phyloP scores from a whole-genome alignment of 2,888 invertebrate genomes.

The Leptinotarsa peninsularis region DNA sequence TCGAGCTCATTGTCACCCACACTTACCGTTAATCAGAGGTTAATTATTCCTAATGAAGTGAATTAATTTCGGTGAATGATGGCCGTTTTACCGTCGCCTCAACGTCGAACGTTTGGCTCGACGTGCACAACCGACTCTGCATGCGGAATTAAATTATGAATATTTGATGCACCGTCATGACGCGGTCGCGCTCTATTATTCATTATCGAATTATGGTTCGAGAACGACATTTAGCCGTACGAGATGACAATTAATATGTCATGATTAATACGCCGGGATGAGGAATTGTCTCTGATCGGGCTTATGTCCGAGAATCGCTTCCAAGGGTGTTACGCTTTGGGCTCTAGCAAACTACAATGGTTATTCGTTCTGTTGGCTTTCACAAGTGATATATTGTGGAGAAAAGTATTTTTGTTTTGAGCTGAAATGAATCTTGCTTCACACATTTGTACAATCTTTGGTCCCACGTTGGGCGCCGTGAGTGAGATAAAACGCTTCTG shows the following conservation, averaged over 20 bases:
- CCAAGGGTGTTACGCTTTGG: no score
- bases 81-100: neutral
- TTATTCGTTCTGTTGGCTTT: no score
- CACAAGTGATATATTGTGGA: no score
- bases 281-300: neutral
- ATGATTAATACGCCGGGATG: slow-evolving; percentile 1
- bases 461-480: no score
- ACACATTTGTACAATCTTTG: no score
- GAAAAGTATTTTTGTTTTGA: no score
- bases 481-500: no score
- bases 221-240: slow-evolving; percentile 14
- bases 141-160: slow-evolving; percentile 25
- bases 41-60: slow-evolving; percentile 32
- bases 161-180: slow-evolving; percentile 21
- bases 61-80: slow-evolving; percentile 20
- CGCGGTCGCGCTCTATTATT: slow-evolving; percentile 9
- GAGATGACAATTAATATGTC: slow-evolving; percentile 11
- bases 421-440: no score
- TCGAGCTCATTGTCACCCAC: slow-evolving; percentile 5
- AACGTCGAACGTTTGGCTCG: neutral
- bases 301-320: neutral
- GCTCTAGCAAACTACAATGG: no score
- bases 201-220: slow-evolving; percentile 16
- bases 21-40: slow-evolving; percentile 29
- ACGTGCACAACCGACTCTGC: neutral